A percentile compares a stretch with the other conserved stretches of the same genome.
phyloP scores from a whole-genome alignment of 2,888 invertebrate genomes.

The Latheticus oryzae region DNA sequence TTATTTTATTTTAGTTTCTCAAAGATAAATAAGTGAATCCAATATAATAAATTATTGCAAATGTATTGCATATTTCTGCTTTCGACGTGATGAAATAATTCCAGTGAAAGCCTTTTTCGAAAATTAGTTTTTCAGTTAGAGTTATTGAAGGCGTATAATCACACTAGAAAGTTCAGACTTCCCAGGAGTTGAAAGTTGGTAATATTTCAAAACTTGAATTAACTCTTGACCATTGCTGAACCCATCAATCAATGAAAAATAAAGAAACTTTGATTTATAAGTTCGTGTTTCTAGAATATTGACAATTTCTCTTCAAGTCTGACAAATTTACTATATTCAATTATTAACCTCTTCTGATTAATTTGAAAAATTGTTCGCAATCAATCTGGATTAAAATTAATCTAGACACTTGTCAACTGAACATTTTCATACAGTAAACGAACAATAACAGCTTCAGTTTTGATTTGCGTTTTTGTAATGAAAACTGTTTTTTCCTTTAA shows the following conservation, averaged over 20 bases:
- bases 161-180: conserved; percentile 20
- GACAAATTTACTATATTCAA: conserved; percentile 23
- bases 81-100: too few species aligned
- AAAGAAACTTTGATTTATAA: conserved; percentile 32
- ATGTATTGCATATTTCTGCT: too few species aligned
- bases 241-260: conserved; percentile 30
- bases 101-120: conserved; percentile 6
- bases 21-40: too few species aligned
- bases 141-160: conserved; percentile 14
- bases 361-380: conserved; percentile 1
- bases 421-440: conserved; percentile 6
- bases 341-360: background rate
- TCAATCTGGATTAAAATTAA: background rate
- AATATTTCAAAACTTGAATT: conserved; percentile 35
- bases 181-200: conserved; percentile 20
- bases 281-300: conserved; percentile 17
- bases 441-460: conserved; percentile 8
- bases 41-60: too few species aligned
- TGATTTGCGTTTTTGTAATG: conserved; percentile 4
- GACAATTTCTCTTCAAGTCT: conserved; percentile 18
- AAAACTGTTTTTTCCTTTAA: conserved; percentile 1
- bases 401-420: background rate
- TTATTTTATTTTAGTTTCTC: too few species aligned
- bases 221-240: conserved; percentile 34
- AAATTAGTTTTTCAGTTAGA: conserved; percentile 13